Conservation (phyloP, 2,888 invertebrate genomes). For the Drosophila putrida region DNA sequence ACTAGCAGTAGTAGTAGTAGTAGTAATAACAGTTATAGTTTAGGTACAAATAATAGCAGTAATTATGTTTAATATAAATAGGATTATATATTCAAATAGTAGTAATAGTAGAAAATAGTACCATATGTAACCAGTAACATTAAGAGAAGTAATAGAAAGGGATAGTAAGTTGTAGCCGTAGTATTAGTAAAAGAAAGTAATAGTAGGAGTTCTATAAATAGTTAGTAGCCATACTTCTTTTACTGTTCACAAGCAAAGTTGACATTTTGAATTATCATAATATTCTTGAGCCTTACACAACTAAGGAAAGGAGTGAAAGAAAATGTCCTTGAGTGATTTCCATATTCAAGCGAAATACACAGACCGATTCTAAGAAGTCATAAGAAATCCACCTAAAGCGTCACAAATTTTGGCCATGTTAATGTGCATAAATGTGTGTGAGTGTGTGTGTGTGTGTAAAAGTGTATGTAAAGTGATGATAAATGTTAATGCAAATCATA, state of each 20-base stretch:
- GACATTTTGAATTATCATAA: background rate
- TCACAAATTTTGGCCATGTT: background rate
- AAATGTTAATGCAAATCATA: conserved; percentile 10
- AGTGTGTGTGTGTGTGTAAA: background rate
- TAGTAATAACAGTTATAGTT: background rate
- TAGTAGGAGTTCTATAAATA: background rate
- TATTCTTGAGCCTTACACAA: too few species aligned
- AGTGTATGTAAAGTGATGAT: background rate
- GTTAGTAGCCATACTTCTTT: background rate
- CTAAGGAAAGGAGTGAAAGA: background rate
- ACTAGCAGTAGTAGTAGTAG: background rate
- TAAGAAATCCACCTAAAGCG: background rate
- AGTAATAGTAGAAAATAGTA: too few species aligned
- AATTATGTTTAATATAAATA: too few species aligned
- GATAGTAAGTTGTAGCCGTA: background rate
- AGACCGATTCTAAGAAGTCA: background rate
- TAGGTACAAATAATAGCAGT: background rate
- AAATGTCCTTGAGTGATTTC: background rate
- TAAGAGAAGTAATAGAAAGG: background rate
- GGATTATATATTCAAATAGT: too few species aligned
- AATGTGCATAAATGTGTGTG: background rate
- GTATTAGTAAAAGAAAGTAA: background rate
- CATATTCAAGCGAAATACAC: background rate
- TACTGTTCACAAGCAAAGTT: background rate
- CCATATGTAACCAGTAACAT: background rate